Evolutionary conservation across 2,888 invertebrate species (phyloP), one percentile per base, ranked within the genome.

Genomic region (Ochropleura plecta): DNA sequence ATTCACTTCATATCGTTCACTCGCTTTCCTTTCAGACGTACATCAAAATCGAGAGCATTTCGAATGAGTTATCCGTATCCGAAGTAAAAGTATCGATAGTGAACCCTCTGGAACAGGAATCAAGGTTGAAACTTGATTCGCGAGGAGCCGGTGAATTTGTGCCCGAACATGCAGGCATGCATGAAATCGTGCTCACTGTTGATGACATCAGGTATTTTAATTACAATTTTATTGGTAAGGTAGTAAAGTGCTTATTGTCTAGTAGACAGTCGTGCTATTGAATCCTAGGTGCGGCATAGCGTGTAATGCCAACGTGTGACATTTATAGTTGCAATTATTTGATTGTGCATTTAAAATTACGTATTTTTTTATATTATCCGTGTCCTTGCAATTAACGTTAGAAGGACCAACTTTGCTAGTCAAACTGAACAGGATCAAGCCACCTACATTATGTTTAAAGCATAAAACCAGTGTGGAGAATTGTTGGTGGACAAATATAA

Each of bases 91-190:
- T 98, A 5, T 98, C 98, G 79, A 97, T 99, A 72, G 97, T 98
- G 71, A 98, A 98, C 82, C 98, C 98, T 16, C 97, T 98, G 81
- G 98, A 98, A 75, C 97, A 97, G 79, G 97, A 97, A 86, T 97
- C 97, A 42, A 93, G 94, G 81, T 94, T 98, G 69, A 97, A 97
- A 74, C 93, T 98, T 78, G 98, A 98, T 86, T 94, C 97, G 10
- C 97, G 97, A 53, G 99, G 98, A 3, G 97, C 98, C 83, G 99
- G 99, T 12, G 97, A 97, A 77, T 99, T 98, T 90, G 97, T 98
- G 12, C 99, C 99, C 0, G 98, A 98, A 82, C 98, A 99, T 93
- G 98, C 99, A 86, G 99, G 99, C 82, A 98, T 99, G 98, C 99
- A 99, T 92, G 98, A 98, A 90, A 97, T 98, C 72, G 96, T 97